Base-by-base conservation (phyloP, 2,888 invertebrate genomes). In the Schizaphis graminum region DNA sequence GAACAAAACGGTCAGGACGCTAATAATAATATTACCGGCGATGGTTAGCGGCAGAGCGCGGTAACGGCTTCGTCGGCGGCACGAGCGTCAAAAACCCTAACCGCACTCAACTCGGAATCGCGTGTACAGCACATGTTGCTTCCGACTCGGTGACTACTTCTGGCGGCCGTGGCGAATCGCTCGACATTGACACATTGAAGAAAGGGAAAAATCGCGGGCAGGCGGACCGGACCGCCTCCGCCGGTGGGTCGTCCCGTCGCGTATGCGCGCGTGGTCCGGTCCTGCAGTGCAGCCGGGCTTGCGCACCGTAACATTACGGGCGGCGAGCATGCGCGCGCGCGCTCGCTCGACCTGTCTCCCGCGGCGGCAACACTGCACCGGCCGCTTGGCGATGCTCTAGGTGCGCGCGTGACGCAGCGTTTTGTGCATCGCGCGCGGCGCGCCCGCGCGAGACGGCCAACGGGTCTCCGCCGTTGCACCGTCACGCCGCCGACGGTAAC, bases 71-170 rank as follows among this genome's bases (percentile, higher is more conserved):
- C 56, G 61, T 85, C 47, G 49, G 57, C 85, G 53, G 8, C 57
- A n/a, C 16, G 44, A 88, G 16, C 88, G 44, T 57, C 89, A 57
- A 90, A 85, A 93, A 94, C 94, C 94, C 94, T 94, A 94, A 94
- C 94, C 94, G 94, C 94, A 94, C 94, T 94, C 94, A 94, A 94
- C 94, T 87, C 41, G 90, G 49, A 35, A 47, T n/a, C 57, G 89
- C 89, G 93, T 93, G 77, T 67, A 94, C 94, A 91, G 90, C 91
- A 94, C 94, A 94, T 94, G 94, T 94, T 87, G 94, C 90, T 93
- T 77, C 41, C 88, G 88, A 89, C 89, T 57, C 91, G 91, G n/a
- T 49, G 53, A 94, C 61, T 86, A 86, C 90, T 41, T 91, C 94
- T 86, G 91, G 53, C 94, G 44, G 44, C 84, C 88, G 77, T 21